These are phyloP conservation scores for Dendroctonus valens DNA, from an alignment of 1,140 invertebrate species.

Conservation along the genomic window DNA sequence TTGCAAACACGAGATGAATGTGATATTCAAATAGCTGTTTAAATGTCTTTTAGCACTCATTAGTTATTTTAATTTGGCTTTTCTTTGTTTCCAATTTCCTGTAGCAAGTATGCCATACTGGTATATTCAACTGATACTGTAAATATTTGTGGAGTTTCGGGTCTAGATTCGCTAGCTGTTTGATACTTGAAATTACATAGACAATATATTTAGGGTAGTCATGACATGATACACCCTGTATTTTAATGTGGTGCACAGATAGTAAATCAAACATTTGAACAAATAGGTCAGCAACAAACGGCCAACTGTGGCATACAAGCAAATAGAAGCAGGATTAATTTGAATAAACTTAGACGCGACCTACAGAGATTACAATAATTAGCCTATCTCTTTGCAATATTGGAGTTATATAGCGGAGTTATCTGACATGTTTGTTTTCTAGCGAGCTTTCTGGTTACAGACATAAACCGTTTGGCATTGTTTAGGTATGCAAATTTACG, in stretches of 20 bases:
- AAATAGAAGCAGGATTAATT: conserved; percentile 23
- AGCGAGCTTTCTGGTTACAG: conserved; percentile 21
- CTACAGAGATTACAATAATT: conserved; percentile 30
- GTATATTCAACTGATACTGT: no score
- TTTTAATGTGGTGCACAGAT: not conserved
- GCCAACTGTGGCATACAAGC: conserved; percentile 19
- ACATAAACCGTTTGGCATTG: conserved; percentile 26
- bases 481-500: conserved; percentile 27
- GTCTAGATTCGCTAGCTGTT: no score
- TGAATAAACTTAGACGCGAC: conserved; percentile 22
- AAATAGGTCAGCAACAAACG: conserved; percentile 17
- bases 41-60: no score
- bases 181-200: no score
- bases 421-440: conserved; percentile 29
- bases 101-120: no score
- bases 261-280: conserved; percentile 13
- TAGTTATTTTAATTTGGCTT: no score
- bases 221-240: no score
- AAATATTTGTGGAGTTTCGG: no score
- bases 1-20: no score
- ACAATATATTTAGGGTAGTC: no score
- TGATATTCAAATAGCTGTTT: no score
- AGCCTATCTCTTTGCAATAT: conserved; percentile 32
- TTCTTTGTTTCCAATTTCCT: no score
- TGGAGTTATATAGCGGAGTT: conserved; percentile 23